Evolutionary conservation across 2,797 vertebrate species (phyloP), one percentile per base, ranked within the genome.

Genomic region (Brachymystax lenok): DNA sequence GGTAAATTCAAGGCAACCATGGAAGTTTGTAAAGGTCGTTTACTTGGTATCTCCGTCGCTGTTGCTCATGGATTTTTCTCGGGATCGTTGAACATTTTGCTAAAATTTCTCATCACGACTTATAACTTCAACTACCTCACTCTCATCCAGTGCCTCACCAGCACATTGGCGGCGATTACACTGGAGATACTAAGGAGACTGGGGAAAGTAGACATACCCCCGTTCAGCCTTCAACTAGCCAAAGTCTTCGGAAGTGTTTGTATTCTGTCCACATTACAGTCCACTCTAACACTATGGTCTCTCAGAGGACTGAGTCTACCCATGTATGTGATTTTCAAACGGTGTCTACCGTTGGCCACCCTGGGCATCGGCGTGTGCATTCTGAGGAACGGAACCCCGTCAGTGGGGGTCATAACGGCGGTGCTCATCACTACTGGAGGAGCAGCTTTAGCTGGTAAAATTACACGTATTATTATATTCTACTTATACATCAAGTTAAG

Each of bases 261-360:
- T 0, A 84, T 96, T 82, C 93, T 99, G 16, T 95, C 97, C 90
- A 97, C 96, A 3, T 93, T 99, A 84, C 98, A 99, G 94, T 97
- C 97, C 90, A 97, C 95, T 0, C 95, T 99, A 51, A 98, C 98
- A 0, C 96, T 99, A 5, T 98, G 97, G 96, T 96, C 98, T 0
- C 95, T 99, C 77, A 93, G 95, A 0, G 97, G 97, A n/a, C 96
- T 99, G 92, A 98, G 97, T 84, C 94, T 99, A 16, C 98, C 98
- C 84, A 98, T 99, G 97, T 99, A 99, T 82, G 97, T 99, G 30
- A 96, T 98, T 73, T 99, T 99, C 92, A 99, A 99, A 83, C 97
- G 98, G 84, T 99, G 97, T 91, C 92, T 98, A 83, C 98, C 97
- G 50, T 93, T 99, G 87, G 96, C 95, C 91, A 99, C 98, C 12